Evolutionary conservation across 2,888 invertebrate species (phyloP), one percentile per base, ranked within the genome.

Genomic region (Sericinus montela): DNA sequence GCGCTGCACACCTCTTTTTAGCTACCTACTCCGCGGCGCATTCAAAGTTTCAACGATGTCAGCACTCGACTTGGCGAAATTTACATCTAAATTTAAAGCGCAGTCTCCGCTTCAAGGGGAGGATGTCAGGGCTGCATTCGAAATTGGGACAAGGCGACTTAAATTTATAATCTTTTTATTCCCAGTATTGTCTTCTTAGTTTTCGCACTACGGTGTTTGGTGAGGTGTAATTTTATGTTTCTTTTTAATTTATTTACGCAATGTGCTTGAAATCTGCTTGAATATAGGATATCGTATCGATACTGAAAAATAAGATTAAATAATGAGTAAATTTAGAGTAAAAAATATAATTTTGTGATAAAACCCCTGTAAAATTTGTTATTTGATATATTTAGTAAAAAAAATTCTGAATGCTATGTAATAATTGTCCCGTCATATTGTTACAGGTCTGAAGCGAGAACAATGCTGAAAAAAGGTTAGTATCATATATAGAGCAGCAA

Each of bases 391-490:
- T n/a, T n/a, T n/a, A n/a, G n/a, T n/a, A n/a, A n/a, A n/a, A n/a
- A n/a, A n/a, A n/a, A n/a, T n/a, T n/a, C n/a, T n/a, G 19, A 19
- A 19, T 19, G 5, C 19, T 3, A 19, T n/a, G n/a, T n/a, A 19
- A 2, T 19, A 19, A 19, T 19, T 19, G 5, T 19, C 19, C 5
- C 5, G 19, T 19, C 19, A 5, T 60, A 58, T 78, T 75, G 75
- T 85, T 86, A 28, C 86, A 86, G 86, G 80, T 73, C 69, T 75
- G 73, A 78, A 56, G 65, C 69, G 60, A 74, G 71, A 67, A 76
- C 58, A 67, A 86, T 80, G 85, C 69, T 81, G 68, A 79, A 67
- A 68, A 74, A 76, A 80, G 84, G 86, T 86, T 32, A 32, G 32
- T 32, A 32, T 32, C 11, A 25, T 25, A 25, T 25, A 6, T 8